phyloP scores from a whole-genome alignment of 2,888 invertebrate species.

The Actias luna region DNA sequence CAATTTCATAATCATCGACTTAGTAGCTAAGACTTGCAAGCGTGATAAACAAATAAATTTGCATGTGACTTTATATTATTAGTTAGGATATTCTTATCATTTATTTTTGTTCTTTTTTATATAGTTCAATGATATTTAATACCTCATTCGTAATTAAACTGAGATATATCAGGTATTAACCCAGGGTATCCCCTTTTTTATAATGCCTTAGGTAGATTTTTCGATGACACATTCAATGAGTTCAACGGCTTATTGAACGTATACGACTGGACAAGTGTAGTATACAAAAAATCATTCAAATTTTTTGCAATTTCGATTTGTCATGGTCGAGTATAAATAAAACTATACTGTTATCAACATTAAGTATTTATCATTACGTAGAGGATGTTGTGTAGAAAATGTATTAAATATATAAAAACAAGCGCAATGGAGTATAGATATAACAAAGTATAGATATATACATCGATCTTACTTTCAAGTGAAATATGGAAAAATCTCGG shows the following conservation, averaged over 20 bases:
- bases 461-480: too few relatives aligned
- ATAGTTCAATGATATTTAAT: too few relatives aligned
- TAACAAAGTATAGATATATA: too few relatives aligned
- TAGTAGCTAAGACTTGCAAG: too few relatives aligned
- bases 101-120: too few relatives aligned
- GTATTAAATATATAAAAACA: not conserved
- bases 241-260: not conserved
- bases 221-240: not conserved
- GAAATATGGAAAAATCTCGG: too few relatives aligned
- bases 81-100: too few relatives aligned
- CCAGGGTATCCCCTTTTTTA: constrained; percentile 4
- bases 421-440: too few relatives aligned
- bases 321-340: not conserved
- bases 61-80: too few relatives aligned
- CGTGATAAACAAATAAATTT: too few relatives aligned
- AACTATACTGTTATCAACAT: not conserved
- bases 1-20: not conserved
- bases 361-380: too few relatives aligned
- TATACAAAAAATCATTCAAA: not conserved
- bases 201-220: not conserved
- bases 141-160: too few relatives aligned
- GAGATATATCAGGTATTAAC: not conserved
- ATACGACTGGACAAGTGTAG: not conserved
- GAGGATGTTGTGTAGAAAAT: not conserved
- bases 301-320: not conserved